Percentiles rank a stretch among this genome's conserved stretches.
phyloP scores from a whole-genome alignment of 1,140 invertebrate genomes.

The Diabrotica undecimpunctata region DNA sequence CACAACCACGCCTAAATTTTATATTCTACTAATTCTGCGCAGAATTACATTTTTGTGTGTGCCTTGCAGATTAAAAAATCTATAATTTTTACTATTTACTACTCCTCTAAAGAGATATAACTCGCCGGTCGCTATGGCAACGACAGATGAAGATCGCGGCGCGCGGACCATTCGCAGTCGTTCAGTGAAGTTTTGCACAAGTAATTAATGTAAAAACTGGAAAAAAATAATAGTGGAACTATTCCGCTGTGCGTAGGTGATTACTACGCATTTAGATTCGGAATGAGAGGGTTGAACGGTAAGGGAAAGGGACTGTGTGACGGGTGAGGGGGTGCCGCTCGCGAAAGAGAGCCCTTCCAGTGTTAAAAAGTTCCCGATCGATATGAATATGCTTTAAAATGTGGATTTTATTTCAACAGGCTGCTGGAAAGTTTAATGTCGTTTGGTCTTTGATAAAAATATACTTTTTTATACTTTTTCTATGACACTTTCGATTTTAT shows the following conservation, averaged over 20 bases:
- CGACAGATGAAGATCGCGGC: constrained; percentile 33
- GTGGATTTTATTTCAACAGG: constrained; percentile 46
- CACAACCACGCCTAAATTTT: constrained; percentile 41
- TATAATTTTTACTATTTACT: constrained; percentile 42
- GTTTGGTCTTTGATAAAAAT: constrained; percentile 19
- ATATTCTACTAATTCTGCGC: constrained; percentile 39
- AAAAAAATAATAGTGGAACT: constrained; percentile 34
- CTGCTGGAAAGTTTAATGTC: constrained; percentile 22
- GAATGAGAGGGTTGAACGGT: constrained; percentile 30
- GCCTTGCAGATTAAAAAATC: constrained; percentile 39
- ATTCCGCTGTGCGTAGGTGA: constrained; percentile 33
- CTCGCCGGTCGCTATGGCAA: constrained; percentile 30
- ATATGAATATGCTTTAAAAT: constrained; percentile 48
- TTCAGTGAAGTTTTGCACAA: constrained; percentile 24
- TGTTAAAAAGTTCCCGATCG: constrained; percentile 45
- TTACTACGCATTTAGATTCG: constrained; percentile 36
- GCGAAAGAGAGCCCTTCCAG: constrained; percentile 23
- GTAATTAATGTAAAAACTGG: constrained; percentile 24
- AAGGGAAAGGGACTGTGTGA: constrained; percentile 20
- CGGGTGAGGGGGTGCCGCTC: constrained; percentile 11
- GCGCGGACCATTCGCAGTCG: constrained; percentile 20
- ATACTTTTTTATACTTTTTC: no score
- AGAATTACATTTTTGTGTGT: constrained; percentile 39
- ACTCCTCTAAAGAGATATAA: constrained; percentile 36
- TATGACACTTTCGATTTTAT: no score